These are phyloP conservation scores for Pammene aurita DNA, from an alignment of 2,888 invertebrate species.

Conservation along the genomic window DNA sequence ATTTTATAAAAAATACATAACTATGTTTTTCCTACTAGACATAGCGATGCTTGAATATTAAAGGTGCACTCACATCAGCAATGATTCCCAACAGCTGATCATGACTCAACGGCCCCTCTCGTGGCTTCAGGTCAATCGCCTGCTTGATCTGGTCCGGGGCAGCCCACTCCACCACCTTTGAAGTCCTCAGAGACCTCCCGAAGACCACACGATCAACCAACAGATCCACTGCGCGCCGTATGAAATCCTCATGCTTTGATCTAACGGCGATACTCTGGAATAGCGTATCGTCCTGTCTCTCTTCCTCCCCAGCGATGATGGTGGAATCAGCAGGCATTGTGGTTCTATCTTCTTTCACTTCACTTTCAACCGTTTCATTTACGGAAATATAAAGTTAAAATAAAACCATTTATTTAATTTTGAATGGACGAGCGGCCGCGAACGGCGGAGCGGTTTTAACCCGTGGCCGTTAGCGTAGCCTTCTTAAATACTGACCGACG, in stretches of 20 bases:
- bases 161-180: slow-evolving; percentile 92
- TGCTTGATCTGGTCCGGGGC: slow-evolving; percentile 88
- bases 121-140: slow-evolving; percentile 86
- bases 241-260: slow-evolving; percentile 87
- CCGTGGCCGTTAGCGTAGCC: slow-evolving; percentile 63
- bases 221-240: slow-evolving; percentile 87
- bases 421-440: slow-evolving; percentile 65
- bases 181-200: slow-evolving; percentile 86
- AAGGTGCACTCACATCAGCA: slow-evolving; percentile 84
- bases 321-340: slow-evolving; percentile 79
- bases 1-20: no score
- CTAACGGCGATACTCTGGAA: slow-evolving; percentile 86
- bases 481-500: slow-evolving; percentile 76
- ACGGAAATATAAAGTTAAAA: slow-evolving; percentile 51
- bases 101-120: slow-evolving; percentile 84
- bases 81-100: slow-evolving; percentile 86
- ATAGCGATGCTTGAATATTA: no score
- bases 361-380: slow-evolving; percentile 49
- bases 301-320: slow-evolving; percentile 67
- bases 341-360: slow-evolving; percentile 50
- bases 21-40: no score
- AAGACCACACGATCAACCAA: slow-evolving; percentile 90
- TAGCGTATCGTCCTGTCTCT: slow-evolving; percentile 57
- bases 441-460: slow-evolving; percentile 68
- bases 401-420: slow-evolving; percentile 54